These are phyloP conservation scores for Parauchenoglanis punctatus DNA, from an alignment of 2,797 vertebrate genomes.

Conservation along the genomic window DNA sequence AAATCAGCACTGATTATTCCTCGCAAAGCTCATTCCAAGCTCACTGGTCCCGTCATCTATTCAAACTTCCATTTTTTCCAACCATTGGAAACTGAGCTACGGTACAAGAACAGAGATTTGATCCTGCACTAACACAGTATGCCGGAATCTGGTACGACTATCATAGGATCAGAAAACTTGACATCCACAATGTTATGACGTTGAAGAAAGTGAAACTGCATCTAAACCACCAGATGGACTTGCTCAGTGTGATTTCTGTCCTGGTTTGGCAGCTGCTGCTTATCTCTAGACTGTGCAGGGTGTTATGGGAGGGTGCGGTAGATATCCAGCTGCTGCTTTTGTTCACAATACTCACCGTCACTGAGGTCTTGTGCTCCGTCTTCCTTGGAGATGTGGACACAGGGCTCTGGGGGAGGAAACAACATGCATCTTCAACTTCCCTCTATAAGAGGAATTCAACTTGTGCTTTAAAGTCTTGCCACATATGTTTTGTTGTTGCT, in stretches of 20 bases:
- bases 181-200: background rate
- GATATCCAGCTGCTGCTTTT: constrained; percentile 16
- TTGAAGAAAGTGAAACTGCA: constrained; percentile 12
- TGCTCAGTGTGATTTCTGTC: constrained; percentile 8
- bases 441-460: constrained; percentile 58
- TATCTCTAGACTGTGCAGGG: background rate
- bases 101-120: background rate
- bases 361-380: constrained; percentile 82
- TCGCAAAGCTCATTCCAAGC: constrained; percentile 16
- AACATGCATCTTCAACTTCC: constrained; percentile 74
- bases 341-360: constrained; percentile 80
- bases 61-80: background rate
- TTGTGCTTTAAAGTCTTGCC: background rate
- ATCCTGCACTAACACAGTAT: background rate
- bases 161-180: background rate
- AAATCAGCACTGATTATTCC: background rate
- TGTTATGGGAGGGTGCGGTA: constrained; percentile 14
- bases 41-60: background rate
- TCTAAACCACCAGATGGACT: constrained; percentile 13
- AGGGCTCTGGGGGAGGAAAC: constrained; percentile 83
- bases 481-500: background rate
- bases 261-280: constrained; percentile 4
- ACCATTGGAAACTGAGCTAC: background rate
- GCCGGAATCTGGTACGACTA: background rate
- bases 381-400: constrained; percentile 85